Conservation (phyloP, 2,113 vertebrate genomes). For the Meles meles region DNA sequence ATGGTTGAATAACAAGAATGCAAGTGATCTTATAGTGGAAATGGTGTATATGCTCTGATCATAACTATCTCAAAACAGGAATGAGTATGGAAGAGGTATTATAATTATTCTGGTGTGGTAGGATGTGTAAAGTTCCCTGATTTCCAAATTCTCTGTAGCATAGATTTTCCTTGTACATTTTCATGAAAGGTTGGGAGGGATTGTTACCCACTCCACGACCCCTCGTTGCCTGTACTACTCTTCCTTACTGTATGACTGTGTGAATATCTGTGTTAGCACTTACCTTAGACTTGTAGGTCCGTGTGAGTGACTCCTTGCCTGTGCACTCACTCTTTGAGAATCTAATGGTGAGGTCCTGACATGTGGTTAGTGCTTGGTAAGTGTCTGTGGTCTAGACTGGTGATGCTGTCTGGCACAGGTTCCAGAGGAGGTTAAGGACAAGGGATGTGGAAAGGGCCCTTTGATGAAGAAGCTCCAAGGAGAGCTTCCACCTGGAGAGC, state of each 20-base stretch:
- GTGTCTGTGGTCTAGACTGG: background rate
- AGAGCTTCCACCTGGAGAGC: background rate
- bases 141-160: background rate
- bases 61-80: conserved; percentile 30
- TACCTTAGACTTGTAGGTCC: background rate
- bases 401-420: background rate
- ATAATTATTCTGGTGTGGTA: background rate
- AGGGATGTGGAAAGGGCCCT: background rate
- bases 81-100: background rate
- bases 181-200: background rate
- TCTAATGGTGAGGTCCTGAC: background rate
- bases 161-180: background rate
- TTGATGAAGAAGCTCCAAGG: background rate
- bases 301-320: background rate
- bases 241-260: background rate
- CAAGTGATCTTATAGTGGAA: background rate
- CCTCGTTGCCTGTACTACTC: background rate
- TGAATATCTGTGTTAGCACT: background rate
- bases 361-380: background rate
- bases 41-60: background rate
- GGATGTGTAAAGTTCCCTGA: background rate
- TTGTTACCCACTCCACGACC: background rate
- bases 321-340: background rate
- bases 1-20: background rate
- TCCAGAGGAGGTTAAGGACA: background rate